A percentile compares a stretch with the other conserved stretches of the same genome.
Evolutionary conservation across 2,113 vertebrate species (phyloP).

Genomic region (Cottus gobio): DNA sequence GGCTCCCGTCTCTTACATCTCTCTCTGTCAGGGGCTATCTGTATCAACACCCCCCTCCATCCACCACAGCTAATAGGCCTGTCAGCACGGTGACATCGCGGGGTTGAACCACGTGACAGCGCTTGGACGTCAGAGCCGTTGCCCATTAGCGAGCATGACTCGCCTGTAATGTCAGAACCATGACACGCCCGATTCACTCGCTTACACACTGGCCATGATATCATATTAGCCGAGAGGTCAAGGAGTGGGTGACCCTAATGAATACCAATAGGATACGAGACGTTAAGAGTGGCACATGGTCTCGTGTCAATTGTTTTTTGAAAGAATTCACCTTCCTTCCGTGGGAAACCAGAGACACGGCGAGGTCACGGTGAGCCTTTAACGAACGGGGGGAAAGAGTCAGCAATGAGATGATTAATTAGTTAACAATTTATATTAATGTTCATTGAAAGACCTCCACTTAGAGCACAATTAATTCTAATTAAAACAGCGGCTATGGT

Average conservation of each 20-base stretch:
- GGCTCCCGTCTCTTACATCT: slow-evolving; percentile 38
- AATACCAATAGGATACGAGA: slow-evolving; percentile 30
- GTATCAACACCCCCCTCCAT: slow-evolving; percentile 46
- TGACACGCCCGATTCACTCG: slow-evolving; percentile 70
- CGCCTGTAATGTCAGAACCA: slow-evolving; percentile 59
- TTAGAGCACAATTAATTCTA: slow-evolving; percentile 83
- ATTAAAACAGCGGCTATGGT: slow-evolving; percentile 78
- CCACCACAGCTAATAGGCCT: slow-evolving; percentile 69
- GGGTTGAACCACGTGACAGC: slow-evolving; percentile 61
- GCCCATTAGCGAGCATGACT: slow-evolving; percentile 65
- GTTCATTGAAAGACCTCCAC: slow-evolving; percentile 83
- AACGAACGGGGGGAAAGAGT: slow-evolving; percentile 51
- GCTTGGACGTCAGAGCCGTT: slow-evolving; percentile 57
- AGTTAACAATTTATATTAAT: slow-evolving; percentile 84
- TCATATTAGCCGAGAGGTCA: slow-evolving; percentile 66
- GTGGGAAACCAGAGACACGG: slow-evolving; percentile 33
- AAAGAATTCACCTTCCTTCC: slow-evolving; percentile 10
- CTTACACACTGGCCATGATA: slow-evolving; percentile 69
- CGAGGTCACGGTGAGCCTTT: slow-evolving; percentile 55
- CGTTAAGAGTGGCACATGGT: background rate
- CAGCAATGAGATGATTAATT: slow-evolving; percentile 81
- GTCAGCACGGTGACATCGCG: slow-evolving; percentile 64
- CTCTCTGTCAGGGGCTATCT: slow-evolving; percentile 69
- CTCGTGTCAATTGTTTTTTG: background rate
- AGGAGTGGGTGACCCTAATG: slow-evolving; percentile 44